A percentile compares a stretch with the other conserved stretches of the same genome.
Conservation (phyloP, 2,797 vertebrate species). For the Acipenser oxyrinchus region DNA sequence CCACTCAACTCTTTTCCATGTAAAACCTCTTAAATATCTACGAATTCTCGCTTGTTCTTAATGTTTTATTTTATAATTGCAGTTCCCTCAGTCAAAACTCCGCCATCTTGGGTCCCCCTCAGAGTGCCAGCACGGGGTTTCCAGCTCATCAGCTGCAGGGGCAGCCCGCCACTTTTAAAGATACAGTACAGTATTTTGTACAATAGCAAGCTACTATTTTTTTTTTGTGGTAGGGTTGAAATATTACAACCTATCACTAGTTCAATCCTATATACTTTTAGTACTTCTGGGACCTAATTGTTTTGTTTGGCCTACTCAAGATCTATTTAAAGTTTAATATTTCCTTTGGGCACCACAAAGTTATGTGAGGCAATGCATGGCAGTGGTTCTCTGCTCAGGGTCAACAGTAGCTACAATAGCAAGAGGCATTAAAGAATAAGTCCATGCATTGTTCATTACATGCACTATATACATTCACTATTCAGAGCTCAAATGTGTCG, state of each 20-base stretch:
- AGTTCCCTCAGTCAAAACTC: constrained; percentile 70
- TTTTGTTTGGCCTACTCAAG: too few species aligned
- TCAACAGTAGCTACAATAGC: too few species aligned
- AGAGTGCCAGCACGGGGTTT: constrained; percentile 84
- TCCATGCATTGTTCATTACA: too few species aligned
- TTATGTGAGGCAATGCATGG: too few species aligned
- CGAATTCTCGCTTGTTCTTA: constrained; percentile 53
- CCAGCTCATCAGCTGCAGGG: constrained; percentile 74
- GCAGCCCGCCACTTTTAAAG: constrained; percentile 80
- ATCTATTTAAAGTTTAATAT: too few species aligned
- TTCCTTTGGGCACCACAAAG: too few species aligned
- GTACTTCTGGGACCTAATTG: too few species aligned
- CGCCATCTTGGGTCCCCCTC: constrained; percentile 92
- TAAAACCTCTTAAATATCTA: constrained; percentile 37
- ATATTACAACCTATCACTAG: neutral
- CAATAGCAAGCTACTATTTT: neutral
- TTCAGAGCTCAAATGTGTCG: too few species aligned
- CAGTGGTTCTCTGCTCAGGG: too few species aligned
- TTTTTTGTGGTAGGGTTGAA: neutral
- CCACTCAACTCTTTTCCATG: constrained; percentile 34
- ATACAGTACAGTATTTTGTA: constrained; percentile 47
- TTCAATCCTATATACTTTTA: too few species aligned
- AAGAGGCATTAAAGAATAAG: too few species aligned
- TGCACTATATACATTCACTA: too few species aligned
- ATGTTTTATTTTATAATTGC: constrained; percentile 53